A percentile compares a stretch with the other conserved stretches of the same genome.
Conservation (phyloP, 2,797 vertebrate species). For the Lutjanus campechanus region DNA sequence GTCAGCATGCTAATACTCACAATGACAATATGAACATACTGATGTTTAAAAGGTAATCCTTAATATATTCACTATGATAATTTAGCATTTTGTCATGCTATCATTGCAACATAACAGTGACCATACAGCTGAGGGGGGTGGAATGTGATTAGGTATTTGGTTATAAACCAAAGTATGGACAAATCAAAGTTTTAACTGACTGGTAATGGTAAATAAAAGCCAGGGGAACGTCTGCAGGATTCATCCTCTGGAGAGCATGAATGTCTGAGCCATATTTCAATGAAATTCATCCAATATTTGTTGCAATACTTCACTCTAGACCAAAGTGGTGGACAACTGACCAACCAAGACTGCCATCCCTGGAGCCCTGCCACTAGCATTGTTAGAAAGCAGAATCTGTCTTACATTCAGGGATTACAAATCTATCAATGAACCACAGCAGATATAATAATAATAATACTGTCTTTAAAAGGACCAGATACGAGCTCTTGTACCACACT, state of each 20-base stretch:
- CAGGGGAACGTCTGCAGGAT: background rate
- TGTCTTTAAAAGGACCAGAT: background rate
- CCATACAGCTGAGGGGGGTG: background rate
- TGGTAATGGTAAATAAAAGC: background rate
- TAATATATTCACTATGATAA: background rate
- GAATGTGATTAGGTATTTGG: background rate
- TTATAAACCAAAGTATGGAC: background rate
- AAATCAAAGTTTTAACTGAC: background rate
- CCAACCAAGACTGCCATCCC: background rate
- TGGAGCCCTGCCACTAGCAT: background rate
- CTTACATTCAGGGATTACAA: background rate
- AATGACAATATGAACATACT: background rate
- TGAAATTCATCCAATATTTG: background rate
- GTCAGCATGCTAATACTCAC: constrained; percentile 3
- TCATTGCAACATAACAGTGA: background rate
- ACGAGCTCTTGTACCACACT: background rate
- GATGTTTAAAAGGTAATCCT: background rate
- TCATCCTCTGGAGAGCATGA: background rate
- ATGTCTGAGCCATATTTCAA: background rate
- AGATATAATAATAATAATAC: too few relatives aligned
- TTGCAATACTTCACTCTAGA: background rate
- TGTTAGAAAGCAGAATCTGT: background rate
- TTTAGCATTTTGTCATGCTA: background rate
- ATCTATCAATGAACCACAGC: background rate
- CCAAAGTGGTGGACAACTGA: background rate